A percentile compares a stretch with the other conserved stretches of the same genome.
These are phyloP conservation scores for Spea hammondii DNA, from an alignment of 2,797 vertebrate species.

Conservation along the genomic window DNA sequence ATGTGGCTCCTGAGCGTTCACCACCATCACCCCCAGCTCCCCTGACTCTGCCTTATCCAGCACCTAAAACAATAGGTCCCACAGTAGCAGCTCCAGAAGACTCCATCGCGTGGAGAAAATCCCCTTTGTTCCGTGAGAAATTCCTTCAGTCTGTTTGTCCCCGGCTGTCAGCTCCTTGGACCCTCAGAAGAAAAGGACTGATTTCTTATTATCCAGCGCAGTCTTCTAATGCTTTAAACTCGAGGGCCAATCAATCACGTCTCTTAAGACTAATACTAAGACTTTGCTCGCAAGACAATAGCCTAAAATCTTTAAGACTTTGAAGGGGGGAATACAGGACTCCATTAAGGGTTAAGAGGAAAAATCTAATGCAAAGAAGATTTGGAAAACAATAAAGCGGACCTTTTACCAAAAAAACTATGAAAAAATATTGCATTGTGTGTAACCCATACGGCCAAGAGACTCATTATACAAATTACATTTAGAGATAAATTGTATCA, in stretches of 20 bases:
- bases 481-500: too few species aligned
- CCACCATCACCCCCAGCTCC: conserved; percentile 61
- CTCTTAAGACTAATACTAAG: not conserved
- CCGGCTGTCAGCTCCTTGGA: conserved; percentile 46
- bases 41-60: conserved; percentile 44
- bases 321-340: too few species aligned
- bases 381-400: too few species aligned
- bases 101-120: conserved; percentile 25
- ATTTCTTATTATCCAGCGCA: not conserved
- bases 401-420: too few species aligned
- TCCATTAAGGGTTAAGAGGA: too few species aligned
- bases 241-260: not conserved
- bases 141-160: conserved; percentile 41
- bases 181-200: conserved; percentile 54
- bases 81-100: conserved; percentile 6
- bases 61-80: conserved; percentile 12
- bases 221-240: conserved; percentile 6
- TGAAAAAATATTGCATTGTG: too few species aligned
- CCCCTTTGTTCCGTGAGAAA: conserved; percentile 50
- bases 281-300: conserved; percentile 9
- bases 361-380: too few species aligned
- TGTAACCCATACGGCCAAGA: too few species aligned
- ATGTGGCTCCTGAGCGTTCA: conserved; percentile 61
- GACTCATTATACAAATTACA: too few species aligned
- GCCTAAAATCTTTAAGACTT: too few species aligned